These are phyloP conservation scores for Darevskia nairensis DNA, from an alignment of 2,797 vertebrate species.

Conservation along the genomic window DNA sequence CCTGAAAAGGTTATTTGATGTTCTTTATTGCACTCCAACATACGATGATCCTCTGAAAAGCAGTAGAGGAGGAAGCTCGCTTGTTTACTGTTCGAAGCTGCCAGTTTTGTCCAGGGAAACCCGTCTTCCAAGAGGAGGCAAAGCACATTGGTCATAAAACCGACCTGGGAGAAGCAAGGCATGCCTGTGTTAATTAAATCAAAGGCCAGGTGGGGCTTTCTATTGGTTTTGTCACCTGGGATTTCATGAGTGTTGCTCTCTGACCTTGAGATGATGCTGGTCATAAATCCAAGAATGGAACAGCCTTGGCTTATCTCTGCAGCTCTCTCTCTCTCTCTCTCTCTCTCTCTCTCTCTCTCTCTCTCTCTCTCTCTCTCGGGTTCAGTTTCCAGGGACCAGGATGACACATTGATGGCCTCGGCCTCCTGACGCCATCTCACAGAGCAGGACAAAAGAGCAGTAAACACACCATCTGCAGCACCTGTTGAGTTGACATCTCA, in stretches of 20 bases:
- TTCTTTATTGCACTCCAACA: too few species aligned
- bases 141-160: not conserved
- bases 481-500: not conserved
- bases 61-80: too few species aligned
- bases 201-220: not conserved
- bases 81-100: not conserved
- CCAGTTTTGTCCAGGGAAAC: not conserved
- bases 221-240: not conserved
- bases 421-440: not conserved
- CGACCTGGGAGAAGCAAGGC: not conserved
- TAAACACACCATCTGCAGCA: not conserved
- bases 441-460: not conserved
- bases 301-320: not conserved
- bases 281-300: not conserved
- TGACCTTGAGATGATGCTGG: not conserved
- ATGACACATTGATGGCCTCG: not conserved
- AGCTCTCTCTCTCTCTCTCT: too few species aligned
- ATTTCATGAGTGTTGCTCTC: not conserved
- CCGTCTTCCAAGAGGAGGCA: not conserved
- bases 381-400: not conserved
- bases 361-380: not conserved
- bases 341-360: too few species aligned
- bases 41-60: too few species aligned
- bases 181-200: not conserved
- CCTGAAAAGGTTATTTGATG: too few species aligned